These are phyloP conservation scores for Ypsolopha scabrella DNA, from an alignment of 2,888 invertebrate genomes.

Conservation along the genomic window DNA sequence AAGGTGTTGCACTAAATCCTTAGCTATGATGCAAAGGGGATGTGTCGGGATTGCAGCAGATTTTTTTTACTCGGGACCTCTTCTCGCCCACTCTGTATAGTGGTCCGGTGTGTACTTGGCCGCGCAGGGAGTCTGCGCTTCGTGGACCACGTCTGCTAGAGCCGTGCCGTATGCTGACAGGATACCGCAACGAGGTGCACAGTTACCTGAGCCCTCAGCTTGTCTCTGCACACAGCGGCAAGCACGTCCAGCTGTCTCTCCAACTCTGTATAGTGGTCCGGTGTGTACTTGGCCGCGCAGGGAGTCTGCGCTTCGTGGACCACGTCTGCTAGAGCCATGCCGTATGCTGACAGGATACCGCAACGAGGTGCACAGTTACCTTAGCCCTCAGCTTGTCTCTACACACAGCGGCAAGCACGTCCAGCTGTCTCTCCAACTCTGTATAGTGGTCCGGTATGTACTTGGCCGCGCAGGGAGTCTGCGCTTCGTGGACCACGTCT, in stretches of 20 bases:
- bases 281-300: conserved; percentile 69
- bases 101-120: conserved; percentile 69
- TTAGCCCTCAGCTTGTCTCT: not conserved
- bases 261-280: conserved; percentile 67
- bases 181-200: no score
- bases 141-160: no score
- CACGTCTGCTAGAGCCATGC: no score
- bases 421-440: not conserved
- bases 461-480: conserved; percentile 82
- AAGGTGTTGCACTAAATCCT: no score
- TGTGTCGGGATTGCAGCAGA: no score
- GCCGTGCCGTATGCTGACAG: no score
- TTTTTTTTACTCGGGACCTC: no score
- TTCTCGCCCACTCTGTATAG: conserved; percentile 67
- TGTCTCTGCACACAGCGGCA: conserved; percentile 69
- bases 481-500: conserved; percentile 95
- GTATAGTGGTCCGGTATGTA: not conserved
- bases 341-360: no score
- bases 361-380: no score
- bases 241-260: conserved; percentile 71
- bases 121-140: no score
- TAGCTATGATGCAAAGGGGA: no score
- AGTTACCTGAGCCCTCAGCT: conserved; percentile 68
- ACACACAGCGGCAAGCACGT: not conserved
- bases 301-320: no score